Evolutionary conservation across 2,113 vertebrate species (phyloP).

Genomic region (Cavia porcellus): DNA sequence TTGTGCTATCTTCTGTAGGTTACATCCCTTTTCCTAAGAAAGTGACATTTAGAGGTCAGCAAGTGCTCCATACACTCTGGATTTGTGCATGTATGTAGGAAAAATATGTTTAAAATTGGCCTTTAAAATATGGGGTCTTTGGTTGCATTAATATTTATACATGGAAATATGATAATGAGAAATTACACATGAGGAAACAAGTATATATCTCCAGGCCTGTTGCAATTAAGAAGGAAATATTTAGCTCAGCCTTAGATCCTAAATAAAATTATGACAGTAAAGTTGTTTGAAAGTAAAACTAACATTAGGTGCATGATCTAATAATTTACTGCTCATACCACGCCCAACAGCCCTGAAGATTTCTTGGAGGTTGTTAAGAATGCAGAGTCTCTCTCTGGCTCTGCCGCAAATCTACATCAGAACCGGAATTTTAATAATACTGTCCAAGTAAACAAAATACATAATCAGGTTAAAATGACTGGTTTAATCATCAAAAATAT

Average conservation of each 20-base stretch:
- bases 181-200: background rate
- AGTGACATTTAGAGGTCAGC: background rate
- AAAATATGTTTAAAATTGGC: background rate
- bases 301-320: background rate
- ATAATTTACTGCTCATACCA: background rate
- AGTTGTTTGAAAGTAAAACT: background rate
- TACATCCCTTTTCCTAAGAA: background rate
- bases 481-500: background rate
- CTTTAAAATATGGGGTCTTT: background rate
- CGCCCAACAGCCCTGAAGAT: background rate
- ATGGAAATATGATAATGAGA: background rate
- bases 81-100: background rate
- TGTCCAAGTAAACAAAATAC: background rate
- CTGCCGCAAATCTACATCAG: background rate
- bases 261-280: constrained; percentile 1
- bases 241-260: constrained; percentile 3
- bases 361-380: background rate
- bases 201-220: background rate
- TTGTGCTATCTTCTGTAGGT: background rate
- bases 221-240: constrained; percentile 14
- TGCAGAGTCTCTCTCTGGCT: background rate
- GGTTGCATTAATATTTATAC: background rate
- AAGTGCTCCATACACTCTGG: background rate
- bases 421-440: background rate
- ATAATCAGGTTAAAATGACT: background rate